Base-by-base conservation (phyloP, 2,113 vertebrate genomes). In the Thalassarche chlororhynchos region DNA sequence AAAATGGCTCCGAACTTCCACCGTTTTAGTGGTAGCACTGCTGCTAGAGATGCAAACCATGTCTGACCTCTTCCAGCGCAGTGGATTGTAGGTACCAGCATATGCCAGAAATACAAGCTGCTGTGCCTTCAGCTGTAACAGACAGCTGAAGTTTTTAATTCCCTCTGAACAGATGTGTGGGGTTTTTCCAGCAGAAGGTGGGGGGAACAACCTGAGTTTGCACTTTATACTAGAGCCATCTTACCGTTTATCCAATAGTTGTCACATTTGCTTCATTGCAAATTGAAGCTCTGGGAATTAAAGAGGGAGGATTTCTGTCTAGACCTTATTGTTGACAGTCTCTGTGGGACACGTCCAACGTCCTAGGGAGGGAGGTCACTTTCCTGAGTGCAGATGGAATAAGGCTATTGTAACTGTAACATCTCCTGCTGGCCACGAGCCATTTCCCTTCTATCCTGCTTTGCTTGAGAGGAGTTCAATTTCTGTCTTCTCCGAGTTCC, bases 251-350 rank as follows among this genome's bases (percentile, higher is more conserved):
- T 82, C 74, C 74, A 72, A 12, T 75, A 36, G 60, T 83, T 89
- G 82, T 91, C 89, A 87, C 84, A 42, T 61, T 93, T 89, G 68
- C 40, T 90, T 97, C 81, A 40, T 71, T 84, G 78, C 69, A 88
- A 84, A 81, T 74, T 91, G 91, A 94, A 92, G 81, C 85, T 88
- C 75, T 89, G 86, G 91, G 88, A 92, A 85, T 88, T 87, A 84
- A 94, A 91, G 49, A 36, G 42, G 66, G 83, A 89, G 68, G 85
- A 83, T 93, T 97, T 93, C 88, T 95, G 66, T 91, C 95, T 89
- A 92, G 88, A 72, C 88, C 51, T 95, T 58, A 51, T 54, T 84
- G 75, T 62, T 96, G 91, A 87, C 80, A 79, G 81, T 90, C 88
- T 93, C 86, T 88, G 83, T 84, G 81, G 93, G 94, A 70, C 78